Evolutionary conservation across 1,140 invertebrate genomes (phyloP), one percentile per base, ranked within the genome.

Genomic region (Charaxes varanes): DNA sequence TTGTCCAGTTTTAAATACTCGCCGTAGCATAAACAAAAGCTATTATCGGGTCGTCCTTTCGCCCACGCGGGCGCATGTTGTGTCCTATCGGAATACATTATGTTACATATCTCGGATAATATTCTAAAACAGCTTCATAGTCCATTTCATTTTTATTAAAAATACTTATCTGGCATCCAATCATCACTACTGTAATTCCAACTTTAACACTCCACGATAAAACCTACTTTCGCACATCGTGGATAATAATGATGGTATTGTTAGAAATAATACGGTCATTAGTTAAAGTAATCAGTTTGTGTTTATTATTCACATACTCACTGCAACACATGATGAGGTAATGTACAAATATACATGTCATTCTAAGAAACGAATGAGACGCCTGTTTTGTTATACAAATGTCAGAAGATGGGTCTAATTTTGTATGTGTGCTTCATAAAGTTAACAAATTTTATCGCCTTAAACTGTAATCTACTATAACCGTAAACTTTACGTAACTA

Each of bases 31-130:
- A 26, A 34, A 53, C 44, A 55, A 55, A 52, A 61, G 52, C 41
- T 56, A 63, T 62, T 62, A 67, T 65, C 53, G 44, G 41, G 62
- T 65, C 45, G 44, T 44, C 43, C 35, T 33, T 34, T 18, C 62
- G 41, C 68, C 68, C 62, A 72, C 71, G 60, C 59, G 55, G 59
- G 61, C 49, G 41, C 50, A 34, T 63, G 56, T 62, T 50, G 24
- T 56, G 31, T 46, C 35, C 61, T 71, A 74, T 74, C 63, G 64
- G 34, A 34, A 53, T 44, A 40, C 56, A 66, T 59, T 66, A n/a
- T n/a, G 57, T 62, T 59, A 59, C 55, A 66, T 69, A 62, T 66
- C 60, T 36, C 27, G 18, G 11, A 23, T 34, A 44, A 32, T 40
- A 40, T 56, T 49, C 13, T 46, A 24, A 37, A 62, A 65, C 57